A percentile compares a stretch with the other conserved stretches of the same genome.
These are phyloP conservation scores for Isaurus tuberculatus DNA, from an alignment of 92 coral and sea anemone genomes.

Conservation along the genomic window DNA sequence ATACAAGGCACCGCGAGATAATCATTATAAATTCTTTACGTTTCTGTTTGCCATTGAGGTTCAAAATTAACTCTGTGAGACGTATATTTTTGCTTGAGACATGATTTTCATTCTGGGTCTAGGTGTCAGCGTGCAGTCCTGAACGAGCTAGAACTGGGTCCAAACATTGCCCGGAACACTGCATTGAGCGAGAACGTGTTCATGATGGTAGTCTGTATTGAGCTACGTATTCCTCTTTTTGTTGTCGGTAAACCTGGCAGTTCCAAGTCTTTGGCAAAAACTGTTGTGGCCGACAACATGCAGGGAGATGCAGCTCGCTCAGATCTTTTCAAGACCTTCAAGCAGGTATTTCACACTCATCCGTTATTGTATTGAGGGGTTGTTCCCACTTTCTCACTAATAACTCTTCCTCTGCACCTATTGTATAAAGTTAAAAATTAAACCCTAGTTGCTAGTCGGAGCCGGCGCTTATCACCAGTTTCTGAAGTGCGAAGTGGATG, in stretches of 20 bases:
- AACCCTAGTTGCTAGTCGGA: too few species aligned
- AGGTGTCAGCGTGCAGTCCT: slow-evolving; percentile 87
- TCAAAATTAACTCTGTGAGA: too few species aligned
- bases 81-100: too few species aligned
- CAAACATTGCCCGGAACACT: slow-evolving; percentile 81
- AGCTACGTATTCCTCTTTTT: slow-evolving; percentile 89
- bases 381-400: too few species aligned
- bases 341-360: background rate
- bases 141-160: slow-evolving; percentile 69
- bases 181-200: slow-evolving; percentile 92
- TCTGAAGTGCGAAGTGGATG: too few species aligned
- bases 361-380: background rate
- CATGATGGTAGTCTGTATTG: slow-evolving; percentile 96
- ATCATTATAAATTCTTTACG: too few species aligned
- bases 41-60: too few species aligned
- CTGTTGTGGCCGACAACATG: slow-evolving; percentile 84
- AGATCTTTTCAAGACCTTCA: background rate
- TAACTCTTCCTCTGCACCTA: too few species aligned
- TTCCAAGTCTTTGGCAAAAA: slow-evolving; percentile 88
- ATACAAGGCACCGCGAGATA: too few species aligned
- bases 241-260: slow-evolving; percentile 97
- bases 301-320: slow-evolving; percentile 71
- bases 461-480: too few species aligned
- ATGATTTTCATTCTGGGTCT: background rate
- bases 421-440: too few species aligned